Conservation (phyloP, 2,797 vertebrate genomes). For the Sparidentex hasta region DNA sequence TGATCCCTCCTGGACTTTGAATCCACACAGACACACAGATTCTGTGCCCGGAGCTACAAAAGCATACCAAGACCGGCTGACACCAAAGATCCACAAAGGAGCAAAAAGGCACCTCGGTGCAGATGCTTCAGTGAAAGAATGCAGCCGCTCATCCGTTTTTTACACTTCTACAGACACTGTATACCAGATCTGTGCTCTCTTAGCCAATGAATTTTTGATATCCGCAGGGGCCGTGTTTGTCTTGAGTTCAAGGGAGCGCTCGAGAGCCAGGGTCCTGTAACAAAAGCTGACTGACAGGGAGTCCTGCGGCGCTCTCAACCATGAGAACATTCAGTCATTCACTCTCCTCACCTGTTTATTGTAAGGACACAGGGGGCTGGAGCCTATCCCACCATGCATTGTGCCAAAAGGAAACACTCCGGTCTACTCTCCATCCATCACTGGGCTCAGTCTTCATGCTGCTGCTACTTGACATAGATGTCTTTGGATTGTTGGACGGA, state of each 20-base stretch:
- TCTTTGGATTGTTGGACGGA: conserved; percentile 34
- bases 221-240: conserved; percentile 37
- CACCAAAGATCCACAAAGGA: conserved; percentile 27
- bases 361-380: conserved; percentile 32
- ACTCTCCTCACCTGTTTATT: conserved; percentile 53
- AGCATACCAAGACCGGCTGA: conserved; percentile 12
- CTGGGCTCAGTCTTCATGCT: not conserved
- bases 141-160: conserved; percentile 21
- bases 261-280: conserved; percentile 30
- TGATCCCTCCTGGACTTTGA: conserved; percentile 8
- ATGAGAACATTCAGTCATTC: conserved; percentile 36
- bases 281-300: conserved; percentile 39
- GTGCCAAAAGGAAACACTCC: conserved; percentile 46
- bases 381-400: conserved; percentile 42
- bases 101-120: conserved; percentile 18
- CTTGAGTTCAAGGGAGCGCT: conserved; percentile 28
- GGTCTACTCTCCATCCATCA: conserved; percentile 22
- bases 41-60: conserved; percentile 12
- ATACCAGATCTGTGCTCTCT: conserved; percentile 24
- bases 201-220: conserved; percentile 37
- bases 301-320: conserved; percentile 21
- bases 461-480: conserved; percentile 20
- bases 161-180: conserved; percentile 10
- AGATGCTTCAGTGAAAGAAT: conserved; percentile 13
- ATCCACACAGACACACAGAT: not conserved